Conservation (phyloP, 2,797 vertebrate species). For the Cossypha polioptera region DNA sequence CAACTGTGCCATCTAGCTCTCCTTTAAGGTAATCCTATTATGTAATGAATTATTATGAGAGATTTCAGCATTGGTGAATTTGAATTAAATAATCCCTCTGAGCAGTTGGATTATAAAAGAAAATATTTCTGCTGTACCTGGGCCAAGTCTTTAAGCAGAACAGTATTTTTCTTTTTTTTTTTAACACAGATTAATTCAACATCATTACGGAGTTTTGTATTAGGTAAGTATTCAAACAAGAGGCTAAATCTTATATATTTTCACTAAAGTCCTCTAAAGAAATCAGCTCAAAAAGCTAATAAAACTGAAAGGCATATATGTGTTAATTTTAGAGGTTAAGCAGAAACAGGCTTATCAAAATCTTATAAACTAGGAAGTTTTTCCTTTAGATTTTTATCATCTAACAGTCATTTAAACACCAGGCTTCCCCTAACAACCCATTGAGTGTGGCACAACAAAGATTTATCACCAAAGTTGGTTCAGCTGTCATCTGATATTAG, state of each 20-base stretch:
- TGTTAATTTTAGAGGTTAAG: not conserved
- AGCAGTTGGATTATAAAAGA: not conserved
- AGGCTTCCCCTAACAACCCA: not conserved
- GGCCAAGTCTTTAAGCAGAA: not conserved
- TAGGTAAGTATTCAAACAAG: not conserved
- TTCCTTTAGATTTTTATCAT: not conserved
- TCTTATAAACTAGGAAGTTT: not conserved
- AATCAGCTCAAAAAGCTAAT: not conserved
- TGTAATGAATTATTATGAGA: conserved; percentile 21
- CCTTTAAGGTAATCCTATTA: conserved; percentile 47
- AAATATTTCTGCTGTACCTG: conserved; percentile 29
- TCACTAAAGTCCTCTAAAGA: not conserved
- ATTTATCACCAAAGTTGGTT: not conserved
- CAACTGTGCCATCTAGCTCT: conserved; percentile 29
- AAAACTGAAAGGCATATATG: not conserved
- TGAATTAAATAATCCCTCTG: conserved; percentile 27
- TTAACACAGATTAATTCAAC: not conserved
- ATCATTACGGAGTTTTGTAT: not conserved
- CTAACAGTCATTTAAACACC: not conserved
- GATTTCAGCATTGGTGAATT: not conserved
- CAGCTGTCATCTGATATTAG: not conserved
- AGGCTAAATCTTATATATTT: not conserved
- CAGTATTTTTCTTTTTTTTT: not conserved
- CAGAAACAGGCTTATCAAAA: not conserved
- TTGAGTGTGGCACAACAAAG: not conserved